Conservation (phyloP, 2,797 vertebrate species). For the Helostoma temminkii region DNA sequence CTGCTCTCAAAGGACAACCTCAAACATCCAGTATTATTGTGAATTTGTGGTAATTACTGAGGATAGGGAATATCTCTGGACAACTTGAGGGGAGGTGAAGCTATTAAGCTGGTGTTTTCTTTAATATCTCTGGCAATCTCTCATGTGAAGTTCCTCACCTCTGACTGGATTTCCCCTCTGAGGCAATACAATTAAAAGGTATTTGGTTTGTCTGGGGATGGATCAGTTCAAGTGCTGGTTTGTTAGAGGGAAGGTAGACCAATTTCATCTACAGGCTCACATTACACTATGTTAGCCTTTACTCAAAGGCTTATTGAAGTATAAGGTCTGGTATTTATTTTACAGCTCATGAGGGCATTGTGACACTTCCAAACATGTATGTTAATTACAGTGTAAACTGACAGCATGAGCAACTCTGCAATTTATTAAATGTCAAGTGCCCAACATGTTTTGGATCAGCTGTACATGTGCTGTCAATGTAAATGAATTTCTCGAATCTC, state of each 20-base stretch:
- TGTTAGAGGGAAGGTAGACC: too few relatives aligned
- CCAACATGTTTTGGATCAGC: too few relatives aligned
- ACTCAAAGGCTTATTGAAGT: neutral
- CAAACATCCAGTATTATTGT: slow-evolving; percentile 8
- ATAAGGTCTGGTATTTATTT: neutral
- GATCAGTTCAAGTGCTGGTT: too few relatives aligned
- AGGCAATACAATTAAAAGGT: slow-evolving; percentile 21
- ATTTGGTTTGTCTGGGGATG: neutral
- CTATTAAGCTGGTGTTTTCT: slow-evolving; percentile 31
- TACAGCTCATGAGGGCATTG: neutral
- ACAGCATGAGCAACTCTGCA: too few relatives aligned
- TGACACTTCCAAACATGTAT: neutral
- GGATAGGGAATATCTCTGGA: neutral
- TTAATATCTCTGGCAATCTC: slow-evolving; percentile 20
- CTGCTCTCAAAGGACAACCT: neutral
- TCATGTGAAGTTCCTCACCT: slow-evolving; percentile 13
- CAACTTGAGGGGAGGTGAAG: slow-evolving; percentile 13
- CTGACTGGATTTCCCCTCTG: slow-evolving; percentile 7
- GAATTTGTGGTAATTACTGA: slow-evolving; percentile 19
- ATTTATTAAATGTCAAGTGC: too few relatives aligned
- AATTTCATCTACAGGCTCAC: neutral
- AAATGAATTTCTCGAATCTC: neutral
- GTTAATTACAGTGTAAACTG: neutral
- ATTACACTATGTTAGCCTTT: neutral
- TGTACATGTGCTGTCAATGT: too few relatives aligned